phyloP scores from a whole-genome alignment of 1,140 invertebrate genomes.

The Halesus radiatus region DNA sequence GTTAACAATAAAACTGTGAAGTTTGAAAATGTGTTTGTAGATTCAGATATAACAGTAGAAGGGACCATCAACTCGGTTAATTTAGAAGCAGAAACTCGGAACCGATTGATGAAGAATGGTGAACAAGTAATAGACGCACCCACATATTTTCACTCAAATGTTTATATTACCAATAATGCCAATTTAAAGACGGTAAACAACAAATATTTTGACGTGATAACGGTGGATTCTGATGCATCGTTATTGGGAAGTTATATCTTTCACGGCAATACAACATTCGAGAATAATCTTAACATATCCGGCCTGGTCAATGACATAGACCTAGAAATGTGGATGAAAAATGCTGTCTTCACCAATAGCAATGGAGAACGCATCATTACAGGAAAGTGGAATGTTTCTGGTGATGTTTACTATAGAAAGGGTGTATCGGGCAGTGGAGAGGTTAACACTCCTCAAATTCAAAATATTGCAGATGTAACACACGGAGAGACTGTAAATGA shows the following conservation, averaged over 20 bases:
- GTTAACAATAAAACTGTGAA: slow-evolving; percentile 14
- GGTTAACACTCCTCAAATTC: slow-evolving; percentile 11
- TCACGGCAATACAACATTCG: slow-evolving; percentile 36
- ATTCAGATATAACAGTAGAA: slow-evolving; percentile 23
- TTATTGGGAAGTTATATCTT: slow-evolving; percentile 47
- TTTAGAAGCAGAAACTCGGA: slow-evolving; percentile 43
- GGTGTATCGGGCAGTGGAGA: slow-evolving; percentile 21
- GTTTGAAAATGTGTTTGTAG: slow-evolving; percentile 29
- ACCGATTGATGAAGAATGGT: slow-evolving; percentile 44
- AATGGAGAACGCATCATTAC: slow-evolving; percentile 17
- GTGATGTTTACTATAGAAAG: slow-evolving; percentile 35
- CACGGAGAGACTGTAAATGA: slow-evolving; percentile 20
- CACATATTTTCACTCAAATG: slow-evolving; percentile 49
- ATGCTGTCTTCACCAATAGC: slow-evolving; percentile 44
- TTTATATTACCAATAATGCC: slow-evolving; percentile 41
- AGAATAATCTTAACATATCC: slow-evolving; percentile 39
- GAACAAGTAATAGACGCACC: slow-evolving; percentile 42
- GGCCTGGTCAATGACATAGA: slow-evolving; percentile 37
- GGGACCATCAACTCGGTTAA: slow-evolving; percentile 36
- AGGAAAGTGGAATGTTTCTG: slow-evolving; percentile 44
- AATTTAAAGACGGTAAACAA: slow-evolving; percentile 35
- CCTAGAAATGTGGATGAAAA: slow-evolving; percentile 51
- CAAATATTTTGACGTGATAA: slow-evolving; percentile 34
- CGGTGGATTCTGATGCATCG: slow-evolving; percentile 38
- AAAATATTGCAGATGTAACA: slow-evolving; percentile 30